phyloP scores from a whole-genome alignment of 2,797 vertebrate species.

The Phataginus tricuspis region DNA sequence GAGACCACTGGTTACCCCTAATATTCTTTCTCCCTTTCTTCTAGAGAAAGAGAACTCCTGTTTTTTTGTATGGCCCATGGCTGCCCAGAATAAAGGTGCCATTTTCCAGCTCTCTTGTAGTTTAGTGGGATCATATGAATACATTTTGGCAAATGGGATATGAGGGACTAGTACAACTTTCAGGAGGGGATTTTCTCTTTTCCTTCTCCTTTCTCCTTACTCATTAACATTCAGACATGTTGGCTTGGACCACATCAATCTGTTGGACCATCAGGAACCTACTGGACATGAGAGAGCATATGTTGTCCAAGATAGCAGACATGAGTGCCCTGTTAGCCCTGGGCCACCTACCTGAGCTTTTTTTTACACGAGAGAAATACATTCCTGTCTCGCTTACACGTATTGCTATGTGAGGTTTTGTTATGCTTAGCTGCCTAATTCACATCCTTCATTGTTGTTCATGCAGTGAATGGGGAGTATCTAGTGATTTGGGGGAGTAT shows the following conservation, averaged over 20 bases:
- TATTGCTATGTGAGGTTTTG: background rate
- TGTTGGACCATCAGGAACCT: background rate
- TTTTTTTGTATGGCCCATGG: background rate
- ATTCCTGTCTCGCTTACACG: background rate
- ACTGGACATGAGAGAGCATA: background rate
- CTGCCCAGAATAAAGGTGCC: background rate
- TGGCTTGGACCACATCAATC: background rate
- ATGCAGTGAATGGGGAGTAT: background rate
- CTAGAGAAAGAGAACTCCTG: background rate
- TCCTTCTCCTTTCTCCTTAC: background rate
- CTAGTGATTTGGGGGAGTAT: background rate
- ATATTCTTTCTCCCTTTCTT: background rate
- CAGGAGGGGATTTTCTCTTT: background rate
- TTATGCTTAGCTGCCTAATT: background rate
- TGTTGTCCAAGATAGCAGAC: background rate
- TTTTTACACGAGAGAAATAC: background rate
- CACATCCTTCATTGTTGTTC: background rate
- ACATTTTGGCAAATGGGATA: background rate
- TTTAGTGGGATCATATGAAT: background rate
- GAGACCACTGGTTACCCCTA: background rate
- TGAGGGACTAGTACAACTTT: background rate
- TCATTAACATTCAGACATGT: background rate
- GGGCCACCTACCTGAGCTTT: background rate
- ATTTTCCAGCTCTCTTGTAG: background rate
- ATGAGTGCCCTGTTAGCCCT: background rate